Conservation (phyloP, 2,113 vertebrate species). For the Raja brachyura region DNA sequence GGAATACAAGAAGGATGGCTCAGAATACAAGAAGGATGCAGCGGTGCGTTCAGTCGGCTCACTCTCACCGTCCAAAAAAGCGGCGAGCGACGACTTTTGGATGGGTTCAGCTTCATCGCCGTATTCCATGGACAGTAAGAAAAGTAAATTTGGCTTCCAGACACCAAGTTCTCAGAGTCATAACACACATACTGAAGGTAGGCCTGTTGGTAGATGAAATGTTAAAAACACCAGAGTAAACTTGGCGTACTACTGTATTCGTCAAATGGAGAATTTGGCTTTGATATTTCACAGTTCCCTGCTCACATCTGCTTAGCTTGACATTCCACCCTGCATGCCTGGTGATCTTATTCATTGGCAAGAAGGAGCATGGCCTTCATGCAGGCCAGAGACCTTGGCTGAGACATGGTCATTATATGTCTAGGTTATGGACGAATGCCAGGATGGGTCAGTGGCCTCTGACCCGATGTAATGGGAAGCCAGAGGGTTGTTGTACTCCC, state of each 20-base stretch:
- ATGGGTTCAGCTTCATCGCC: not conserved
- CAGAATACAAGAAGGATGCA: not conserved
- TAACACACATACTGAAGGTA: slow-evolving; percentile 2
- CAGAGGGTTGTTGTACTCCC: too few relatives aligned
- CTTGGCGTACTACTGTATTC: not conserved
- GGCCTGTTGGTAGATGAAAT: not conserved
- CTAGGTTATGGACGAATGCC: not conserved
- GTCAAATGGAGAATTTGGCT: not conserved
- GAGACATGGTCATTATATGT: not conserved
- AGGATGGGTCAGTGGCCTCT: not conserved
- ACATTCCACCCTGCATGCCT: not conserved
- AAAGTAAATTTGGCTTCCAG: slow-evolving; percentile 27
- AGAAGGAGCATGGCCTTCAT: not conserved
- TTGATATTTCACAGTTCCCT: not conserved
- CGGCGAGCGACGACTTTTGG: not conserved
- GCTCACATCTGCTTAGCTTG: not conserved
- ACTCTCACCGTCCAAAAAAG: not conserved
- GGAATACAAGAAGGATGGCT: not conserved
- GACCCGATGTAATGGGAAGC: not conserved
- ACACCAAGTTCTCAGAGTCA: not conserved
- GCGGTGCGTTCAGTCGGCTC: too few relatives aligned
- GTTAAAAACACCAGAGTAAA: not conserved
- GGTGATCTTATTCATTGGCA: not conserved
- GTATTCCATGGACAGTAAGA: slow-evolving; percentile 10
- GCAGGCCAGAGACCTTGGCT: not conserved